phyloP scores from a whole-genome alignment of 2,113 vertebrate genomes.

The Balaeniceps rex region DNA sequence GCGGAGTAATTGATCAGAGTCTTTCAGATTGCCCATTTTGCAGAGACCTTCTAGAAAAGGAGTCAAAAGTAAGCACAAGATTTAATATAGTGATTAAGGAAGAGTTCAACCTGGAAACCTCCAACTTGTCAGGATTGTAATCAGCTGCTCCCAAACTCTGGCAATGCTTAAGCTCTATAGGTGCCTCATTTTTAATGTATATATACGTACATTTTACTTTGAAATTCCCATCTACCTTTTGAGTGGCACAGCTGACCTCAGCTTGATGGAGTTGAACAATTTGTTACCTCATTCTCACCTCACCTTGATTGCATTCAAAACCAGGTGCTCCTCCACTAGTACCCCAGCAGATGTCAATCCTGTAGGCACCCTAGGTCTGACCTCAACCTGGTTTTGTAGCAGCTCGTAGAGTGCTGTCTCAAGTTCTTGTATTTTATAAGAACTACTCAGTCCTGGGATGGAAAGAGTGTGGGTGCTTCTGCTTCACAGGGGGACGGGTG shows the following conservation, averaged over 20 bases:
- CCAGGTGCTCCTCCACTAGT: neutral
- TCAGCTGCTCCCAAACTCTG: neutral
- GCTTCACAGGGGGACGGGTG: fast-evolving
- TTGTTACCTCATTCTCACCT: neutral
- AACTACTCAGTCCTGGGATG: neutral
- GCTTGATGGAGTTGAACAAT: neutral
- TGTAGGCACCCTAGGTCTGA: neutral
- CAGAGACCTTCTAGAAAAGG: neutral
- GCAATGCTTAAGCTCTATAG: neutral
- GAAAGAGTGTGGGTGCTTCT: neutral
- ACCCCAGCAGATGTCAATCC: neutral
- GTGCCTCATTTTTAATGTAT: neutral
- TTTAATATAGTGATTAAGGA: neutral
- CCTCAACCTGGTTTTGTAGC: neutral
- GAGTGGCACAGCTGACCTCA: neutral
- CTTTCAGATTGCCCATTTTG: neutral
- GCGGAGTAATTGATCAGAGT: neutral
- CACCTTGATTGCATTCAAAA: neutral
- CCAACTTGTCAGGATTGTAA: neutral
- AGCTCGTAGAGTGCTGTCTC: fast-evolving
- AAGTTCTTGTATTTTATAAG: neutral
- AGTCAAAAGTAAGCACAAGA: neutral
- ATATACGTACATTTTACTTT: neutral
- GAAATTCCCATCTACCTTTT: neutral
- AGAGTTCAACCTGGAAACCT: neutral